These are phyloP conservation scores for Leptoclinus maculatus DNA, from an alignment of 2,797 vertebrate genomes.

Conservation along the genomic window DNA sequence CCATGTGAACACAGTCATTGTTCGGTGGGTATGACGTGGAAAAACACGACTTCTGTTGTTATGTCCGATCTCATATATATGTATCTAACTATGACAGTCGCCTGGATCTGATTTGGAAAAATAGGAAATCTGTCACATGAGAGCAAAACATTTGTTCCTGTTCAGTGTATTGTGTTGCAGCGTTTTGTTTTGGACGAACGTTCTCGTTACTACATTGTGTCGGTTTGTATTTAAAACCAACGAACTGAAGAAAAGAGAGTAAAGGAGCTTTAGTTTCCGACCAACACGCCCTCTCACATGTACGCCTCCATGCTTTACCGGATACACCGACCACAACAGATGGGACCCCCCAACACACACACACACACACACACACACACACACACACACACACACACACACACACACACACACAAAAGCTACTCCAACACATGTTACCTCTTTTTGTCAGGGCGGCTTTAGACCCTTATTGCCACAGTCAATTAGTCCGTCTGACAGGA, in stretches of 20 bases:
- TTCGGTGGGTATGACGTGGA: too few relatives aligned
- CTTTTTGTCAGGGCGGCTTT: slow-evolving; percentile 60
- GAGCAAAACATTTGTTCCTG: too few relatives aligned
- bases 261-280: slow-evolving; percentile 35
- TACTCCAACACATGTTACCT: slow-evolving; percentile 61
- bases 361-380: slow-evolving; percentile 42
- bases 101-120: too few relatives aligned
- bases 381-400: slow-evolving; percentile 37
- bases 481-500: slow-evolving; percentile 67
- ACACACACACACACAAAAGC: slow-evolving; percentile 11
- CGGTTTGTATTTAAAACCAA: neutral
- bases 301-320: slow-evolving; percentile 45
- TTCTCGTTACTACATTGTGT: neutral
- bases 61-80: too few relatives aligned
- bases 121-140: too few relatives aligned
- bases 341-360: slow-evolving; percentile 45
- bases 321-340: slow-evolving; percentile 65
- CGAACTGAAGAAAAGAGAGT: slow-evolving; percentile 3
- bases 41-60: too few relatives aligned
- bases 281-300: slow-evolving; percentile 25
- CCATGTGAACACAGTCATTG: too few relatives aligned
- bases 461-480: slow-evolving; percentile 66
- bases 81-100: too few relatives aligned
- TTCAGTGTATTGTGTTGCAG: neutral
- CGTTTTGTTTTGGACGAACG: neutral